Base-by-base conservation (phyloP, 2,888 invertebrate genomes). In the Heliconius ethilla region DNA sequence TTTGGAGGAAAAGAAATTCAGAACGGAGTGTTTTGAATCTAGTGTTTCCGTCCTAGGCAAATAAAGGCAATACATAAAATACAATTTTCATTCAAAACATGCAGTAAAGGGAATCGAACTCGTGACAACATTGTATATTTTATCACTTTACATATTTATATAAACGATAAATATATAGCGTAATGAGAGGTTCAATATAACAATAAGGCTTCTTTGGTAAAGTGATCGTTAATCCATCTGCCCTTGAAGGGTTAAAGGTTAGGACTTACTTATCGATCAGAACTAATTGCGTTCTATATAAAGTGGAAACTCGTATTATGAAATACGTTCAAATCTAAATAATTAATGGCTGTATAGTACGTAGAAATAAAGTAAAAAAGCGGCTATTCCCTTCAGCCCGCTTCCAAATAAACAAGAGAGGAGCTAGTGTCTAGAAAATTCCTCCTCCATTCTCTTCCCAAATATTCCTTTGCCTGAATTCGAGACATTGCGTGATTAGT, bases 221-320 rank as follows among this genome's bases (percentile, higher is more conserved):
- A 69, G 25, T 40, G 40, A 69, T 25, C 40, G 69, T 40, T 69
- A 69, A 69, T 45, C 69, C 69, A 69, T 69, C 13, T 72, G 72
- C 72, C 72, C 72, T 72, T 72, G 72, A 37, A 72, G 59, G 72
- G 72, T 59, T 37, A 72, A 59, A 72, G 33, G 72, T 72, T 72
- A 37, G 25, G 33, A 25, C 59, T 59, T 29, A 33, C n/a, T 55
- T 55, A 72, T 72, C 72, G 72, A 69, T 69, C 69, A 25, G 40
- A 15, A 69, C 40, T 27, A 69, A 69, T 69, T 25, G 40, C 40
- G 40, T 11, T 18, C 22, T 45, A 25, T 69, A 69, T 69, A 25
- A 40, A 45, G 69, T 69, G 69, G 15, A 69, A 18, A 51, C 15
- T 45, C 6, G 15, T 67, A n/a, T 40, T 40, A 40, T 67, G n/a